Evolutionary conservation across 2,888 invertebrate genomes (phyloP), one percentile per base, ranked within the genome.

Genomic region (Resseliella maxima): DNA sequence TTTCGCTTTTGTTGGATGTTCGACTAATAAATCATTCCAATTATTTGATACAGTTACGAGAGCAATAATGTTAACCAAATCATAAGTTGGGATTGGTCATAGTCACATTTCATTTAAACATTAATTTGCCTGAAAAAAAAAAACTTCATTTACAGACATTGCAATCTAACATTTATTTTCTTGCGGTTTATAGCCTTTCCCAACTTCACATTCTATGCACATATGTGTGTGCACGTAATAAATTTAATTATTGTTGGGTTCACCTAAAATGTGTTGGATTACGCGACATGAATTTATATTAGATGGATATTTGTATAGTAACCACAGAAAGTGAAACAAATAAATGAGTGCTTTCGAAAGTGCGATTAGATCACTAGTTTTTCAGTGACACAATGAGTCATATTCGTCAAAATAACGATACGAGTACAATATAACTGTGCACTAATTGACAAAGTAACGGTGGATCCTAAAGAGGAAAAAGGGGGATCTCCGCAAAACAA

Each of bases 351-450:
- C 83, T 83, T 83, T 83, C 38, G 83, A 83, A 83, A 83, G 38
- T 83, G n/a, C 12, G 83, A 83, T 83, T 83, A 83, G 83, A 38
- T 83, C 83, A 83, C 38, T n/a, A n/a, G n/a, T n/a, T 38, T 83
- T 38, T 83, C 24, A 10, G 38, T 12, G n/a, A 27, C 24, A 38
- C 83, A 83, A 83, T 83, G 83, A 83, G 24, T 83, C 83, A 83
- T 83, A 1, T 6, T 1, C 12, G n/a, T n/a, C n/a, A n/a, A n/a
- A n/a, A n/a, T n/a, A n/a, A n/a, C n/a, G n/a, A n/a, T n/a, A n/a
- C n/a, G n/a, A n/a, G n/a, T n/a, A n/a, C n/a, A n/a, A n/a, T n/a
- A n/a, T n/a, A 83, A 5, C 15, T 15, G 72, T 1, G 31, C 15
- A 59, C 27, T 59, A 24, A 5, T 50, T 18, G 50, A 27, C 59